These are phyloP conservation scores for Thecophora atra DNA, from an alignment of 2,888 invertebrate species.

Conservation along the genomic window DNA sequence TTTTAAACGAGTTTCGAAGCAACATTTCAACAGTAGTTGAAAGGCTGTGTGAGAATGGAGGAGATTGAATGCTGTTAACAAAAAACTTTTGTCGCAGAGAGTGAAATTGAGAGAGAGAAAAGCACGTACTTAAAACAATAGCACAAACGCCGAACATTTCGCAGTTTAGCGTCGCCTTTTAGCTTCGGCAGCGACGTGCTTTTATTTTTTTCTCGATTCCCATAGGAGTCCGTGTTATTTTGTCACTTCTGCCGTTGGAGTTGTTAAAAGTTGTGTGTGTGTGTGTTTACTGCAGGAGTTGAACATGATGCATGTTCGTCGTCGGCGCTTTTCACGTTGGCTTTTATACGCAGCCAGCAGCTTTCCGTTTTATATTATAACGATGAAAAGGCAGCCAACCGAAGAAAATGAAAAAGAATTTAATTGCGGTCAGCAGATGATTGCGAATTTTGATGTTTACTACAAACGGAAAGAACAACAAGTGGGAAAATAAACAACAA, in stretches of 20 bases:
- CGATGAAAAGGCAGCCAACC: background rate
- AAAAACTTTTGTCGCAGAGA: background rate
- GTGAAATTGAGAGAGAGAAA: no score
- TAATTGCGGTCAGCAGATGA: slow-evolving; percentile 2
- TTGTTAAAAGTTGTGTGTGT: no score
- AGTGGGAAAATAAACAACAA: background rate
- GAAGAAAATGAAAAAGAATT: background rate
- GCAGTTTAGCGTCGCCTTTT: no score
- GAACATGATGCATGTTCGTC: slow-evolving; percentile 1
- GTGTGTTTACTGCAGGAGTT: background rate
- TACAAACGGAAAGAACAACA: background rate
- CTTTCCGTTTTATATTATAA: background rate
- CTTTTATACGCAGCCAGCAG: background rate
- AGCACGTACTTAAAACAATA: no score
- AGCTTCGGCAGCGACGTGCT: no score
- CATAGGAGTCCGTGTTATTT: no score
- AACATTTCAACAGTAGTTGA: background rate
- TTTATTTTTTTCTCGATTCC: no score
- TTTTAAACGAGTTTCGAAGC: background rate
- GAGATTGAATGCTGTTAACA: background rate
- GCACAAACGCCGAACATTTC: no score
- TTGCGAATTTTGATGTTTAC: background rate
- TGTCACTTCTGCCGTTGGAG: no score
- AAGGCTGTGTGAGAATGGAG: background rate
- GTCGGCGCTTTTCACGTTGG: background rate